Base-by-base conservation (phyloP, 1,140 invertebrate species). In the Penaeus vannamei region DNA sequence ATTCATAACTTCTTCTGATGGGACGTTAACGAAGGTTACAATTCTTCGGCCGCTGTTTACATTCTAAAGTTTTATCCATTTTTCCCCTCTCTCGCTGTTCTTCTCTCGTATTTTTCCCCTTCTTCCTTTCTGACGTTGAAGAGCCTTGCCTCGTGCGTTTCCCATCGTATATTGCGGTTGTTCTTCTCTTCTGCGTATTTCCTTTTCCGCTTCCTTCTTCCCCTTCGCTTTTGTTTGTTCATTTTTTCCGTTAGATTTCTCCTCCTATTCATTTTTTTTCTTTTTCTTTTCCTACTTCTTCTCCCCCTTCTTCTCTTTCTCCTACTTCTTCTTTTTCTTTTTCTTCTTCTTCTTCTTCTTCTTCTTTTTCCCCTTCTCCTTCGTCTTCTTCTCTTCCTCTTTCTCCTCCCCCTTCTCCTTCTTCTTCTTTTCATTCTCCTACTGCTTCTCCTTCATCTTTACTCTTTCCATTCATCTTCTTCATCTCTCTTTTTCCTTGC, bases 91-190 rank as follows among this genome's bases (percentile, higher is more conserved):
- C 22, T 29, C n/a, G 23, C 46, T 64, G 53, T 60, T 61, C 64
- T 61, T 36, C n/a, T 60, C 62, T 84, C 82, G n/a, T 64, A 26
- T 20, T 84, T 32, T 60, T 46, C 61, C 82, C 36, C n/a, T 46
- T 32, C 42, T n/a, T 82, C 32, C 32, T 29, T 22, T 32, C 32
- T 19, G 19, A 12, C 60, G n/a, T 32, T 29, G n/a, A n/a, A 72
- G 23, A 32, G 23, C 66, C 26, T n/a, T 17, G 19, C 12, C 17
- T 26, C 66, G 10, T 23, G 66, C 22, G 32, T 26, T 22, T 14
- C 32, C n/a, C 32, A 14, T 72, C 66, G 32, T 14, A n/a, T 26
- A 26, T 72, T 72, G 66, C 14, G 66, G 66, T 46, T 81, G 7
- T 46, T 60, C 32, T 22, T 81, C 42, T 23, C 26, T 29, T 17